phyloP scores from a whole-genome alignment of 2,113 vertebrate species.

The Odobenus rosmarus region DNA sequence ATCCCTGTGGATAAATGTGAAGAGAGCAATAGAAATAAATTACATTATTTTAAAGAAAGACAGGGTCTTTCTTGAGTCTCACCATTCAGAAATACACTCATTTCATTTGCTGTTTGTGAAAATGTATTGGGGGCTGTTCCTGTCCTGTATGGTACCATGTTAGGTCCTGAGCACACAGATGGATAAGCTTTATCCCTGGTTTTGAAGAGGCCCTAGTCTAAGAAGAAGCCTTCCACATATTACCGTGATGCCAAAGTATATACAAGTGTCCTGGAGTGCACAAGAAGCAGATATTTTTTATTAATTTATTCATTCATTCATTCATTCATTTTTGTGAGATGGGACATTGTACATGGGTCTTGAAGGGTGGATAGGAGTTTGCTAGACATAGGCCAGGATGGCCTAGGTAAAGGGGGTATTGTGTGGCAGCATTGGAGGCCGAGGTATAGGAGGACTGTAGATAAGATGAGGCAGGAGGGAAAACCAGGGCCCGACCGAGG shows the following conservation, averaged over 20 bases:
- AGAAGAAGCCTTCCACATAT: rapidly evolving
- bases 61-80: not conserved
- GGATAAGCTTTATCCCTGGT: not conserved
- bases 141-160: not conserved
- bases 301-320: no score
- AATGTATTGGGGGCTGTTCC: not conserved
- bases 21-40: not conserved
- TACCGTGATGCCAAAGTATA: rapidly evolving
- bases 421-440: not conserved
- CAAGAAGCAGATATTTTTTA: rapidly evolving
- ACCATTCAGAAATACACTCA: not conserved
- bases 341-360: not conserved
- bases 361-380: not conserved
- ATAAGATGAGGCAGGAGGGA: not conserved
- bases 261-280: not conserved
- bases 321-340: not conserved
- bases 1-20: not conserved
- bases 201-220: not conserved
- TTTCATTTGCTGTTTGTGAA: not conserved
- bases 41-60: no score
- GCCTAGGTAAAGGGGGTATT: rapidly evolving
- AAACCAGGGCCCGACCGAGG: rapidly evolving
- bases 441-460: rapidly evolving
- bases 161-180: not conserved
- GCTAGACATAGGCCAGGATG: not conserved